A percentile compares a stretch with the other conserved stretches of the same genome.
These are phyloP conservation scores for Tetranychus cinnabarinus DNA, from an alignment of 1,140 invertebrate species.

Conservation along the genomic window DNA sequence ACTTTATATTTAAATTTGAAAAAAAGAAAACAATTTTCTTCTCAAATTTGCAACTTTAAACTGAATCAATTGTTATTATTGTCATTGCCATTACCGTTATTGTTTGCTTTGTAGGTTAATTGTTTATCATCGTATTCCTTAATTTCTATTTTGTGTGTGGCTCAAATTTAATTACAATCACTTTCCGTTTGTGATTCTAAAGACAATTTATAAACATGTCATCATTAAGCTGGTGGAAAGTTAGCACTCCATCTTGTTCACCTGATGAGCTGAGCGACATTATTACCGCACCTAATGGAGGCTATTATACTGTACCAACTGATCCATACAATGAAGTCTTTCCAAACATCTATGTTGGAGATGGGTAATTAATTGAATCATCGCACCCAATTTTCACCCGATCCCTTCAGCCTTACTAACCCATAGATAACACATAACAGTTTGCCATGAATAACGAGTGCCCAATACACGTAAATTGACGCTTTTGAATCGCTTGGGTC, in stretches of 20 bases:
- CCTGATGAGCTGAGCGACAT: conserved; percentile 19
- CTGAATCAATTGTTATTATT: no score
- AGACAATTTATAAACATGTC: neutral
- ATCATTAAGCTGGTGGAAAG: neutral
- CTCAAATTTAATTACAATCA: no score
- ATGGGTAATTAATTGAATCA: conserved; percentile 14
- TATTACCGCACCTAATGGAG: conserved; percentile 19
- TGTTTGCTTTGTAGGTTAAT: no score
- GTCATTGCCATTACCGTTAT: no score
- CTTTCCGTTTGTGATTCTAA: neutral
- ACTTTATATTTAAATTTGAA: no score
- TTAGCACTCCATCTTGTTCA: conserved; percentile 15
- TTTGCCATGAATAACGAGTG: no score
- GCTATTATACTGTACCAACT: conserved; percentile 19
- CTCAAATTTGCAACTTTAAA: no score
- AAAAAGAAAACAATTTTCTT: no score
- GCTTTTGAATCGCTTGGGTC: no score
- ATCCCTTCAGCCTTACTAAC: neutral
- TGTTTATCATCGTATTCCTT: no score
- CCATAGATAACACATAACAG: neutral
- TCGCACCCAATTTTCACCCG: neutral
- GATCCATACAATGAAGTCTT: conserved; percentile 21
- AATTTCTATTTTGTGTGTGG: no score
- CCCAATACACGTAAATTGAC: no score
- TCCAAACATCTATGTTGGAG: conserved; percentile 13